Conservation (phyloP, 2,113 vertebrate genomes). For the Accipiter cooperii region DNA sequence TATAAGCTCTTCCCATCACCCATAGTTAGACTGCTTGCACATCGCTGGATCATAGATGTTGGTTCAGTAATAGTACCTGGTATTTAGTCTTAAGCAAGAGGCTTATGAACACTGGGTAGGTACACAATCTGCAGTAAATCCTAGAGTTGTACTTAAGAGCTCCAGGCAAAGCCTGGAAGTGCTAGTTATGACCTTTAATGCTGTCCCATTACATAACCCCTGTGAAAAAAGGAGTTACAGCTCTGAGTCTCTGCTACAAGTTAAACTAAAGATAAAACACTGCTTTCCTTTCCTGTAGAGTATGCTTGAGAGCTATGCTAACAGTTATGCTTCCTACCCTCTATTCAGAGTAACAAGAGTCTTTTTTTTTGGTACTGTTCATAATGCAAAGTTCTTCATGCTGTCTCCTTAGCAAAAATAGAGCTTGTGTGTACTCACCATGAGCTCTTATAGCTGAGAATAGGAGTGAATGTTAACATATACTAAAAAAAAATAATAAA, state of each 20-base stretch:
- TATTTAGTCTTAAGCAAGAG: neutral
- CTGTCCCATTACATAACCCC: neutral
- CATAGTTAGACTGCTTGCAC: neutral
- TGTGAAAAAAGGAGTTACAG: neutral
- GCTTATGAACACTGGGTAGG: neutral
- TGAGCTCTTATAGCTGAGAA: neutral
- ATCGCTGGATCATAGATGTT: neutral
- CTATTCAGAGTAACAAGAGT: neutral
- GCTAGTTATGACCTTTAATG: neutral
- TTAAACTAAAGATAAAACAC: neutral
- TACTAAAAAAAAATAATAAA: neutral
- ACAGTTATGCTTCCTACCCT: neutral
- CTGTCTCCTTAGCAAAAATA: neutral
- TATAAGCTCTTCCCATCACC: neutral
- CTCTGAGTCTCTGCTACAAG: neutral
- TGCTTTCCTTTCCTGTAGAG: neutral
- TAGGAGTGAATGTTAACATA: neutral
- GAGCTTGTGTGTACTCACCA: neutral
- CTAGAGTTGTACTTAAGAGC: neutral
- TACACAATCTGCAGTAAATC: neutral
- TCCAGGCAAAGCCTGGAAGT: neutral
- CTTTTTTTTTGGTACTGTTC: neutral
- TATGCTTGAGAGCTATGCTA: neutral
- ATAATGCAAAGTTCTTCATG: neutral
- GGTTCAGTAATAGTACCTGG: neutral